Evolutionary conservation across 2,113 vertebrate genomes (phyloP), one percentile per base, ranked within the genome.

Genomic region (Nerophis ophidion): DNA sequence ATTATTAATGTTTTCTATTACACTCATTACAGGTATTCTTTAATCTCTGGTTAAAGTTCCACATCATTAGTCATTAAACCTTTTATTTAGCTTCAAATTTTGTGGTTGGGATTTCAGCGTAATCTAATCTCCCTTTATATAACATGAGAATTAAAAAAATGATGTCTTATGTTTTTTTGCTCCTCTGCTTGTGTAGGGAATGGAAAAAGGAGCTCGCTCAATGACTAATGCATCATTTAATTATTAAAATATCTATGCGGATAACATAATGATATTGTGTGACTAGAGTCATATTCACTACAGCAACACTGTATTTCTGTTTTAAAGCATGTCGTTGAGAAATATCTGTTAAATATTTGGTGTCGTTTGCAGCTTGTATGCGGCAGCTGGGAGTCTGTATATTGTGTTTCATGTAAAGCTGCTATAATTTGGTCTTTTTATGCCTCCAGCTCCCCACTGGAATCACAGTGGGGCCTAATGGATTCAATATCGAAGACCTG

Each of bases 341-440:
- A 34, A 59, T 19, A 35, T 66, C 6, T 15, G 42, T 49, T 59
- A 33, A 17, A 68, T 68, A 58, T 70, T 56, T 59, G 4, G 14
- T 57, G 11, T 58, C 3, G 2, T 48, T 58, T 56, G 59, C 47
- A 17, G 64, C 55, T 49, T 12, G 36, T 38, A 2, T 19, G 56
- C 47, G 17, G 51, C 55, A 70, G 52, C 76, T 71, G 56, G 36
- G 54, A 46, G 45, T 16, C 48, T 36, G 53, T 1, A 7, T 61
- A 53, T 82, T 47, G 33, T 26, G 53, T 80, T 82, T 73, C 71
- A 57, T 47, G 57, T 42, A 57, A 63, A 48, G 48, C 55, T 57
- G 48, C 5, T 61, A 61, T 72, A 59, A 56, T 33, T 40, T 15
- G 5, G 48, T 47, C 51, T 63, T 55, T 64, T 38, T 36, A 58